Percentiles rank a stretch among this genome's conserved stretches.
These are phyloP conservation scores for Campopleginae sp. DNA, from an alignment of 2,888 invertebrate species.

Conservation along the genomic window DNA sequence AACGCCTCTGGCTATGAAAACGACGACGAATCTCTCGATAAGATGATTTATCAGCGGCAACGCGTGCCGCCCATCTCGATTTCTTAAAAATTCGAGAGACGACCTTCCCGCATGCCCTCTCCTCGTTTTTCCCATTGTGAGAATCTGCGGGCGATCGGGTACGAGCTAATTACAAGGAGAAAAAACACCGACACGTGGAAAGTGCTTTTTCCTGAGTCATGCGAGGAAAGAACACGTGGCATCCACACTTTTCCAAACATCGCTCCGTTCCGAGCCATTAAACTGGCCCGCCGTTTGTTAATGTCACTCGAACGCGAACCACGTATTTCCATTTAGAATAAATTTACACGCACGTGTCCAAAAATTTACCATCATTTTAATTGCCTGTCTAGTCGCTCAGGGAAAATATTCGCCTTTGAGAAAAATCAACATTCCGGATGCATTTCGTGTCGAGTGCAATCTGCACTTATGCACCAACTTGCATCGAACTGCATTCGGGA, in stretches of 20 bases:
- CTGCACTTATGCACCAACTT: not conserved
- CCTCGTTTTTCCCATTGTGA: not conserved
- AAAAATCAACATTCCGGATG: not conserved
- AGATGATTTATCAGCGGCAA: not conserved
- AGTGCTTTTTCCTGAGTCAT: not conserved
- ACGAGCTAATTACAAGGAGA: not conserved
- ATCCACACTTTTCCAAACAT: not conserved
- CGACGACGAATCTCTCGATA: not conserved
- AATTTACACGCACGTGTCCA: not conserved
- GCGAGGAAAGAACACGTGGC: not conserved
- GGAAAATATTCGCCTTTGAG: not conserved
- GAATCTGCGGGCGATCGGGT: not conserved
- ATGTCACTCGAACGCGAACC: not conserved
- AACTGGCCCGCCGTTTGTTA: not conserved
- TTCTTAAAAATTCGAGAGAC: slow-evolving; percentile 4
- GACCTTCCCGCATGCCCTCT: slow-evolving; percentile 8
- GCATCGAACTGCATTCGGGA: not conserved
- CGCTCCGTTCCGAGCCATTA: not conserved
- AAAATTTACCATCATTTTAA: not conserved
- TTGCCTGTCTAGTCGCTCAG: not conserved
- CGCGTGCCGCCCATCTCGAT: slow-evolving; percentile 19
- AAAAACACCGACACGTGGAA: not conserved
- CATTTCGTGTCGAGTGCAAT: not conserved
- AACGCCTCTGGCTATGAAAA: not conserved
- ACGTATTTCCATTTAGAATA: not conserved